Evolutionary conservation across 2,888 invertebrate species (phyloP).

Genomic region (Salpingus planirostris): DNA sequence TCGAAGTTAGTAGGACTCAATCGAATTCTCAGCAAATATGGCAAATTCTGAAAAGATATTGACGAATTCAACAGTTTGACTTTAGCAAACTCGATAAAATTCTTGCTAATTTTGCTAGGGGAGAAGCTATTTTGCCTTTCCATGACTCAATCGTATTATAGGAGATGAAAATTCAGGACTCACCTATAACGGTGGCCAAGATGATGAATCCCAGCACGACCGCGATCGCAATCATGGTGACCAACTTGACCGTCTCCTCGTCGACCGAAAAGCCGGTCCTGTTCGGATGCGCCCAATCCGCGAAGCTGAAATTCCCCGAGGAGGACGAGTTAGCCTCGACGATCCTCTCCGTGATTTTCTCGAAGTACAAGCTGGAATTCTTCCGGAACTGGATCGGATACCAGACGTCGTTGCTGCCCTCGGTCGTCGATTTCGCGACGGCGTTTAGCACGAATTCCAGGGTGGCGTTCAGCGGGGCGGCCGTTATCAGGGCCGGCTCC

Average conservation of each 20-base stretch:
- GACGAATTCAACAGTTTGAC: too few species aligned
- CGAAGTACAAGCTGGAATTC: constrained; percentile 25
- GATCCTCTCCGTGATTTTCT: constrained; percentile 6
- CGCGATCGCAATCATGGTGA: constrained; percentile 54
- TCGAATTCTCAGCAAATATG: not conserved
- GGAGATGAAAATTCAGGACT: constrained; percentile 21
- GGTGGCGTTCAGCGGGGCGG: constrained; percentile 7
- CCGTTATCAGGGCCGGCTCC: constrained; percentile 15
- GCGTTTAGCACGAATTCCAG: constrained; percentile 1
- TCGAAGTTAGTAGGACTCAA: too few species aligned
- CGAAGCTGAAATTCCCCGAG: constrained; percentile 6
- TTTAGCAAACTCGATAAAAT: too few species aligned
- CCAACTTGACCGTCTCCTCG: constrained; percentile 37
- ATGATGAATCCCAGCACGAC: constrained; percentile 52
- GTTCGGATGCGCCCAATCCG: constrained; percentile 30
- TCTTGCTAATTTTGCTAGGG: too few species aligned
- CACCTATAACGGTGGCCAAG: constrained; percentile 55
- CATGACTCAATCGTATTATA: too few species aligned
- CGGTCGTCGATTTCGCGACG: constrained; percentile 8
- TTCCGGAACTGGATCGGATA: constrained; percentile 28
- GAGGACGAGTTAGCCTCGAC: constrained; percentile 15
- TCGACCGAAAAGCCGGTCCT: constrained; percentile 29
- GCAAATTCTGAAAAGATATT: too few species aligned
- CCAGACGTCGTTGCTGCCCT: constrained; percentile 28
- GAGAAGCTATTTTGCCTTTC: too few species aligned